Conservation (phyloP, 2,888 invertebrate genomes). For the Drosophila acutilabella region DNA sequence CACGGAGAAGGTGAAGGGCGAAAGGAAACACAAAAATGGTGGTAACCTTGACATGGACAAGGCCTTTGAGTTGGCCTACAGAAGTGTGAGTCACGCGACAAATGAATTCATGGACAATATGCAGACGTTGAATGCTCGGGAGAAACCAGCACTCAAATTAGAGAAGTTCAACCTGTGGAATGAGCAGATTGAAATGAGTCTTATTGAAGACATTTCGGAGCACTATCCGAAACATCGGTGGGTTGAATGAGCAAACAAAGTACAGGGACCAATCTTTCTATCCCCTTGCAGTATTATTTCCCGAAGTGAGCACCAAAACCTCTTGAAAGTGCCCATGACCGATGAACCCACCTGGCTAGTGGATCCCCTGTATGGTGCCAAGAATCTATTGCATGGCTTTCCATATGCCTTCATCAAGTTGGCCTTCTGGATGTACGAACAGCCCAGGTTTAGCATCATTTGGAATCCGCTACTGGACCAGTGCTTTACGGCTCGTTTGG, state of each 20-base stretch:
- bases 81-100: conserved; percentile 88
- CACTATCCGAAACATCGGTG: conserved; percentile 91
- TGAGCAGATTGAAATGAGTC: conserved; percentile 91
- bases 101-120: conserved; percentile 13
- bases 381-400: conserved; percentile 59
- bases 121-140: background rate
- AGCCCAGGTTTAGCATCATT: conserved; percentile 25
- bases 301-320: background rate
- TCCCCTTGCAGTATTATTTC: conserved; percentile 16
- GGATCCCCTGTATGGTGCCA: conserved; percentile 61
- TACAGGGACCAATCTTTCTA: too few relatives aligned
- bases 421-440: conserved; percentile 16
- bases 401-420: conserved; percentile 26
- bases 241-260: conserved; percentile 14
- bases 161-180: conserved; percentile 97
- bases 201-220: too few relatives aligned
- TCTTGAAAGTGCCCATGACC: background rate
- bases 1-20: background rate
- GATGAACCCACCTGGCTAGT: conserved; percentile 63
- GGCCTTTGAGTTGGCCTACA: conserved; percentile 88
- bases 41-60: conserved; percentile 85
- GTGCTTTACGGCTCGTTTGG: conserved; percentile 22
- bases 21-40: background rate
- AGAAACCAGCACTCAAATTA: conserved; percentile 89
- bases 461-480: conserved; percentile 32